Base-by-base conservation (phyloP, 2,797 vertebrate species). In the Phoebastria nigripes region DNA sequence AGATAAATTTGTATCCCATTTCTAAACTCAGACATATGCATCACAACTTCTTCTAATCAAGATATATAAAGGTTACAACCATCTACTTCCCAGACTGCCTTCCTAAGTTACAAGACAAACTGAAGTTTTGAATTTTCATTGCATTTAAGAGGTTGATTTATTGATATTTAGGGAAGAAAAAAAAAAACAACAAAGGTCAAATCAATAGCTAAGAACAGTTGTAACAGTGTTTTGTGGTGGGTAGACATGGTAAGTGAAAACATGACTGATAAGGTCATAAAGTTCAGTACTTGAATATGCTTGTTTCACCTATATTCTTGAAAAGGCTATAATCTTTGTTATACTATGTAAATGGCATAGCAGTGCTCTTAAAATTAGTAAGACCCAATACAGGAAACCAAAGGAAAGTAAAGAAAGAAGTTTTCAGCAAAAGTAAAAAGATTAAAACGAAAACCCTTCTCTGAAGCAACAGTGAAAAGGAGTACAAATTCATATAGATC, bases 131-230 rank as follows among this genome's bases (percentile, higher is more conserved):
- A 92, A 96, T 96, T 97, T 97, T 94, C 89, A 84, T 91, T 97
- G 69, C 83, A 88, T 96, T 97, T 96, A 95, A 97, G 93, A 94
- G 44, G 49, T 80, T 96, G 39, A 94, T 95, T 95, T 95, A 96
- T 69, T 79, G 92, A 95, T 96, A 90, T 95, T 96, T 97, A 77
- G 88, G 25, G 16, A 3, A 4, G 17, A 55, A 8, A 21, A 17
- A 2, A 14, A 18, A 8, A 70, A 88, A 12, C 56, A 90, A 47
- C 51, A 97, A 98, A 98, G 97, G 96, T 97, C 96, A 98, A 79
- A 93, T 97, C 97, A 93, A 97, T 97, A 97, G 59, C 82, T 95
- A 84, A 97, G 96, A 96, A 94, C 33, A 97, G 86, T 91, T 95
- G 11, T 83, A 91, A 90, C 51, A 70, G 22, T 42, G 71, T 73